These are phyloP conservation scores for Mimumesa dahlbomi DNA, from an alignment of 2,888 invertebrate genomes.

Conservation along the genomic window DNA sequence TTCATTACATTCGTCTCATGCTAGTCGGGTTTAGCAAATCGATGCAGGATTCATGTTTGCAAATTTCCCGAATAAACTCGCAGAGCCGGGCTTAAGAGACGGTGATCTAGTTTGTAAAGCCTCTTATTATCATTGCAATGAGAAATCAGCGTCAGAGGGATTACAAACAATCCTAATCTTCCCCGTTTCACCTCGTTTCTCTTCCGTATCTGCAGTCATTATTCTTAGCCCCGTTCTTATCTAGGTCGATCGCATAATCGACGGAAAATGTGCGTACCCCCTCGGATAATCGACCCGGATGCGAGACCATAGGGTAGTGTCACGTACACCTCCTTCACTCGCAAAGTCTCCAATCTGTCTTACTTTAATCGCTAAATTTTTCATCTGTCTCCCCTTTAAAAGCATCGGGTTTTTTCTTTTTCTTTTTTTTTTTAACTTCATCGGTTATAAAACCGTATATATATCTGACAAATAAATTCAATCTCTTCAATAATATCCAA, in stretches of 20 bases:
- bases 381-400: too few species aligned
- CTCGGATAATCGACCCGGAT: conserved; percentile 33
- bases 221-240: conserved; percentile 45
- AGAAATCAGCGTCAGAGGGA: conserved; percentile 44
- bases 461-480: too few species aligned
- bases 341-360: too few species aligned
- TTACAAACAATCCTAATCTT: conserved; percentile 31
- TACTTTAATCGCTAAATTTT: too few species aligned
- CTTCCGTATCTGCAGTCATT: conserved; percentile 46
- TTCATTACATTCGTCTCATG: too few species aligned
- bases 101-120: conserved; percentile 31
- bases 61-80: neutral
- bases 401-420: too few species aligned
- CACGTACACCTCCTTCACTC: neutral
- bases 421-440: too few species aligned
- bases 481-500: too few species aligned
- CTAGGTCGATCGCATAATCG: conserved; percentile 56
- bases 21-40: too few species aligned
- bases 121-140: conserved; percentile 23
- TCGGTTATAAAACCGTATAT: too few species aligned
- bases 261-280: conserved; percentile 42
- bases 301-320: conserved; percentile 2
- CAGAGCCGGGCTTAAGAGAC: neutral
- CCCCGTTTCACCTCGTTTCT: conserved; percentile 23
- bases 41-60: neutral